Evolutionary conservation across 2,888 invertebrate species (phyloP).

Genomic region (Fabriciana adippe): DNA sequence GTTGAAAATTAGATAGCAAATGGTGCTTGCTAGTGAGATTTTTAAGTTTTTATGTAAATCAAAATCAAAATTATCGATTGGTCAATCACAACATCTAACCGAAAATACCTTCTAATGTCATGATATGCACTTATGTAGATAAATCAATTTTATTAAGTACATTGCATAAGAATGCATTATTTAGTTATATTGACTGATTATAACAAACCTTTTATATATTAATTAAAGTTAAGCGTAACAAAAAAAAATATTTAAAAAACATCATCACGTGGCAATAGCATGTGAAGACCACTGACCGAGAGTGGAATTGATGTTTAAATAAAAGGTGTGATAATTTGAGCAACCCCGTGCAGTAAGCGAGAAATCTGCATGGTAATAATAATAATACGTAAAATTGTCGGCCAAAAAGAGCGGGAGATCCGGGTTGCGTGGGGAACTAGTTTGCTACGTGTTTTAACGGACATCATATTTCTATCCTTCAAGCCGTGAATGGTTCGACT

Average conservation of each 20-base stretch:
- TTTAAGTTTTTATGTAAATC: no score
- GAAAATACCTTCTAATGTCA: no score
- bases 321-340: not conserved
- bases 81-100: no score
- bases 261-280: not conserved
- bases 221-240: no score
- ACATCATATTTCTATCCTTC: not conserved
- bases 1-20: no score
- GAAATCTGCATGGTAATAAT: not conserved
- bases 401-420: slow-evolving; percentile 29
- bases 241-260: not conserved
- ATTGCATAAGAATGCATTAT: no score
- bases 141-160: no score
- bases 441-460: slow-evolving; percentile 38
- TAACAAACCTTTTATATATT: no score
- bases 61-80: no score
- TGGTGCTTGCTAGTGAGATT: no score
- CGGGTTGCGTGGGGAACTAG: slow-evolving; percentile 28
- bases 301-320: not conserved
- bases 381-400: not conserved
- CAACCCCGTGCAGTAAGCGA: slow-evolving; percentile 4
- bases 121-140: no score
- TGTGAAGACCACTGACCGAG: not conserved
- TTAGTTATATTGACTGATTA: no score
- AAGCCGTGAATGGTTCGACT: not conserved